A percentile compares a stretch with the other conserved stretches of the same genome.
Conservation (phyloP, 23 tunicate species). For the Clavelina lepadiformis region DNA sequence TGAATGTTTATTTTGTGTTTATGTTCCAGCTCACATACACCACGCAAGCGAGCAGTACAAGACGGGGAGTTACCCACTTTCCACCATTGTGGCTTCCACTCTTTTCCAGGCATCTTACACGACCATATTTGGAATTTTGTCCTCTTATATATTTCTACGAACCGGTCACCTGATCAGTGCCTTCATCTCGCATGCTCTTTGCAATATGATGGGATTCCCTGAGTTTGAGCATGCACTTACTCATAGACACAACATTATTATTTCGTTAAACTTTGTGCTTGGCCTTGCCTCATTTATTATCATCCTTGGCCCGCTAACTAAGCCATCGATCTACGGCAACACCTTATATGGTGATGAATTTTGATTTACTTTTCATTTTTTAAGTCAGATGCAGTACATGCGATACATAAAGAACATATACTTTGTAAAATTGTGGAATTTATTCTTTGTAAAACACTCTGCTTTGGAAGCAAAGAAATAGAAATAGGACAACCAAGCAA, state of each 20-base stretch:
- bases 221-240: slow-evolving; percentile 61
- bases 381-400: too few relatives aligned
- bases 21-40: slow-evolving; percentile 67
- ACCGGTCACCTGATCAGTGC: slow-evolving; percentile 83
- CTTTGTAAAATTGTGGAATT: too few relatives aligned
- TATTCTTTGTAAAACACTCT: too few relatives aligned
- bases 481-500: too few relatives aligned
- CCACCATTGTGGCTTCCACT: slow-evolving; percentile 53
- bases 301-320: slow-evolving; percentile 41
- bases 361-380: too few relatives aligned
- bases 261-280: slow-evolving; percentile 42
- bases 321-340: slow-evolving; percentile 37
- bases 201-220: slow-evolving; percentile 94
- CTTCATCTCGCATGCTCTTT: slow-evolving; percentile 65
- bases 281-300: slow-evolving; percentile 51
- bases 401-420: too few relatives aligned
- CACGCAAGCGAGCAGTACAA: slow-evolving; percentile 79
- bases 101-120: slow-evolving; percentile 76
- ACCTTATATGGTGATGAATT: too few relatives aligned
- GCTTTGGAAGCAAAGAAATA: too few relatives aligned
- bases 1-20: not conserved
- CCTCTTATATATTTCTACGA: slow-evolving; percentile 67
- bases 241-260: slow-evolving; percentile 18
- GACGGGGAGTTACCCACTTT: slow-evolving; percentile 28
- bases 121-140: slow-evolving; percentile 70